Evolutionary conservation across 1,140 invertebrate species (phyloP), one percentile per base, ranked within the genome.

Genomic region (Heterodera schachtii): DNA sequence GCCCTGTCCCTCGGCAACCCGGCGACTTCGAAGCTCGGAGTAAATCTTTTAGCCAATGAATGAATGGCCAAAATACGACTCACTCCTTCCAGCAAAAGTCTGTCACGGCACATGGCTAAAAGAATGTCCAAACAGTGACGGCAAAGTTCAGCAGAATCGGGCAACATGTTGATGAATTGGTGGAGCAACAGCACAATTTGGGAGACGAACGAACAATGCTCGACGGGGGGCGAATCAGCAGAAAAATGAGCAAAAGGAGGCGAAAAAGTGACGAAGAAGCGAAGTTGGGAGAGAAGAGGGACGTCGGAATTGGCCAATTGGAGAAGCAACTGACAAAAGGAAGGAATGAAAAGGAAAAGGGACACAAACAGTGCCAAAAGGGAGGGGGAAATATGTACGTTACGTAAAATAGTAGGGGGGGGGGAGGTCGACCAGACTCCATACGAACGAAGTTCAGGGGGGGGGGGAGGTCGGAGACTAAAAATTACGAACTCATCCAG

Each of bases 81-180:
- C 21, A 81, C 81, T 49, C 60, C 73, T 8, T 69, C 44, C 8
- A 82, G 11, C 41, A 82, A 67, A 31, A 82, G 21, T 44, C 46
- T 49, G 46, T 82, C 81, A 41, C 46, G 41, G 52, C 80, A 41
- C 49, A 82, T 69, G 19, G 67, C 78, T 19, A 16, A 6, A 3
- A 82, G 70, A 46, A 73, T 49, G 47, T 73, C 67, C 70, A 82
- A 67, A 57, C 46, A 79, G n/a, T 13, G 46, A 70, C 67, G 75
- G 43, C 77, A 78, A 31, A 78, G 70, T 78, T 78, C 77, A 13
- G 47, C 13, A 16, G 64, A 64, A 31, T 46, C 64, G 19, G 77
- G 77, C n/a, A 78, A 44, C 31, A 49, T 49, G 66, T 78, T 78
- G 44, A 78, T 19, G 31, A 49, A 66, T 16, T 78, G 64, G 21